Evolutionary conservation across 2,113 vertebrate species (phyloP).

Genomic region (Petroica traversi): DNA sequence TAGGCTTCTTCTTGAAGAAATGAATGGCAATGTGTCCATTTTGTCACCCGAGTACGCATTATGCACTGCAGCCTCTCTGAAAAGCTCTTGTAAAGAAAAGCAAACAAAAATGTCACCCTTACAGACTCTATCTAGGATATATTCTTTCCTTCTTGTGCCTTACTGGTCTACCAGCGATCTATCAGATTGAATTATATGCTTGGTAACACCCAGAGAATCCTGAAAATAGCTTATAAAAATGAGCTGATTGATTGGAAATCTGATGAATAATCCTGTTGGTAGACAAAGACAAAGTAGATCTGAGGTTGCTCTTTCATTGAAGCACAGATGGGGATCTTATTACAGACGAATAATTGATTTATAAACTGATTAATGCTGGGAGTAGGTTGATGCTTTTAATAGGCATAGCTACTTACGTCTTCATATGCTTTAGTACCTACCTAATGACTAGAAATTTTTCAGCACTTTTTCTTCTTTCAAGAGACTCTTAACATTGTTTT

Average conservation of each 20-base stretch:
- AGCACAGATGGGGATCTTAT: neutral
- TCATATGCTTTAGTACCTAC: neutral
- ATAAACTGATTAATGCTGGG: neutral
- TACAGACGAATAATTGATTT: neutral
- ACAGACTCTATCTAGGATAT: neutral
- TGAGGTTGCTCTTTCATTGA: neutral
- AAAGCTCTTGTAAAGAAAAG: neutral
- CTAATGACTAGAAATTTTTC: neutral
- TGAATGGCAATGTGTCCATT: fast-evolving
- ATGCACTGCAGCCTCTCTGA: neutral
- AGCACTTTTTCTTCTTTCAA: neutral
- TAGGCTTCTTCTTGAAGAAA: neutral
- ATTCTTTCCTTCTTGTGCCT: neutral
- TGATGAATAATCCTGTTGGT: neutral
- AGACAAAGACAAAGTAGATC: neutral
- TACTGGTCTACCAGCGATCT: neutral
- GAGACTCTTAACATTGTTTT: neutral
- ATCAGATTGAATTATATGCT: neutral
- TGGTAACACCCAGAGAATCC: neutral
- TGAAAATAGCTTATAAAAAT: neutral
- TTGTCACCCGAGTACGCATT: neutral
- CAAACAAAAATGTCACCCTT: neutral
- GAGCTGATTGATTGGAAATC: neutral
- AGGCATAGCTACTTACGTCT: neutral
- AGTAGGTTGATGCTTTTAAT: neutral